Percentiles rank a stretch among this genome's conserved stretches.
These are phyloP conservation scores for Eulemur rufifrons DNA, from an alignment of 2,113 vertebrate species.

Conservation along the genomic window DNA sequence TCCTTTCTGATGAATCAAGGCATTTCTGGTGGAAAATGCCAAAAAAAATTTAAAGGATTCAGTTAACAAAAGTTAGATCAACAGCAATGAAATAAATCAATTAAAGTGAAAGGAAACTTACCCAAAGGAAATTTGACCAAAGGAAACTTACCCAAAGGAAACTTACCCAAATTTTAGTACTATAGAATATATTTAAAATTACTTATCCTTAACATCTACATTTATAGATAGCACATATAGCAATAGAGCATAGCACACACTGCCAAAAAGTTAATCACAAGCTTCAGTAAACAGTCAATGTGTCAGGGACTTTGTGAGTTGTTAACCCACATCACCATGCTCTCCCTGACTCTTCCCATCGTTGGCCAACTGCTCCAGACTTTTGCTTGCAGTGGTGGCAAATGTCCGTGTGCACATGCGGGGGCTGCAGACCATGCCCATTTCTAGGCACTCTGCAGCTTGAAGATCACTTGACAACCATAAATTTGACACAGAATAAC, in stretches of 20 bases:
- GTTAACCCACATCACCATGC: not conserved
- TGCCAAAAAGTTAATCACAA: slow-evolving; percentile 59
- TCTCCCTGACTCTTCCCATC: not conserved
- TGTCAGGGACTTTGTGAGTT: not conserved
- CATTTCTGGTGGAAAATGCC: slow-evolving; percentile 57
- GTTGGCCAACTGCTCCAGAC: not conserved
- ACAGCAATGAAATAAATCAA: slow-evolving; percentile 31
- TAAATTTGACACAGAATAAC: slow-evolving; percentile 50
- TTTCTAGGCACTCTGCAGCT: slow-evolving; percentile 53
- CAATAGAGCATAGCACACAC: slow-evolving; percentile 65
- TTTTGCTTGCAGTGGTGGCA: slow-evolving; percentile 49
- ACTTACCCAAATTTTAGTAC: slow-evolving; percentile 55
- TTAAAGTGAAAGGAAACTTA: not conserved
- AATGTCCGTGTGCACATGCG: slow-evolving; percentile 65
- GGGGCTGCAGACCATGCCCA: slow-evolving; percentile 33
- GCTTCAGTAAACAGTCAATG: slow-evolving; percentile 32
- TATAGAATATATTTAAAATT: slow-evolving; percentile 46
- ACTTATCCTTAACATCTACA: slow-evolving; percentile 68
- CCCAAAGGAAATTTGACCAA: no score
- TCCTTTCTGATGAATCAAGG: slow-evolving; percentile 52
- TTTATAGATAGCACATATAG: slow-evolving; percentile 56
- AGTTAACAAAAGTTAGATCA: slow-evolving; percentile 54
- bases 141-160: slow-evolving; percentile 34
- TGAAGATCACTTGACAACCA: slow-evolving; percentile 45
- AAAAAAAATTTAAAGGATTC: not conserved